Base-by-base conservation (phyloP, 2,797 vertebrate genomes). In the Tachyglossus aculeatus region DNA sequence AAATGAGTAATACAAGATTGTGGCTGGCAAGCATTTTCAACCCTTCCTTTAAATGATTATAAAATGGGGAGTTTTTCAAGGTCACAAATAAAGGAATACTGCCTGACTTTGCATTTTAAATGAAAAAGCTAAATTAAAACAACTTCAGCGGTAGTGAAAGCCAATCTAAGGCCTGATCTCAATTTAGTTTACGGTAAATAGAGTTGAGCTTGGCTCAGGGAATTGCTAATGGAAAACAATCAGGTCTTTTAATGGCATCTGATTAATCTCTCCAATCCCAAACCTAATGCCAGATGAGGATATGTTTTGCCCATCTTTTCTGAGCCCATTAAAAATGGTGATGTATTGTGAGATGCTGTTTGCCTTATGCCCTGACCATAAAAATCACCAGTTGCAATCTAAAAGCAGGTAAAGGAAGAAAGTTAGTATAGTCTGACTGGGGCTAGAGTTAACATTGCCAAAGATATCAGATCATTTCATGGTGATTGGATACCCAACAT, bases 41-140 rank as follows among this genome's bases (percentile, higher is more conserved):
- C 71, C 80, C 83, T 87, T 87, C 85, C 82, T 79, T 78, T 81
- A 78, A 80, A 73, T 48, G 71, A 73, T 80, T 78, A 81, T 85
- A 85, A 85, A 87, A 85, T 65, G 6, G 19, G 65, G 55, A 81
- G 85, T 85, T 71, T 80, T 67, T 59, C 85, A 76, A 85, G 80
- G 85, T 87, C 85, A 85, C 65, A 79, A 66, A 75, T 83, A 87
- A 85, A 85, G 76, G 32, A 75, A 75, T 52, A 75, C 51, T 53
- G 76, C 50, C 75, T 65, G 77, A 60, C 66, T 81, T 77, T 58
- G 65, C 67, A 39, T 77, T 81, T 72, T 72, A 78, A 73, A 71
- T 81, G 54, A 34, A 50, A n/a, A n/a, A 67, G 53, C 67, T 75
- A 66, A 9, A 7, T 51, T 66, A 52, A 78, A 77, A 67, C 51